Conservation (phyloP, 1,140 invertebrate species). For the Trinorchestia longiramus region DNA sequence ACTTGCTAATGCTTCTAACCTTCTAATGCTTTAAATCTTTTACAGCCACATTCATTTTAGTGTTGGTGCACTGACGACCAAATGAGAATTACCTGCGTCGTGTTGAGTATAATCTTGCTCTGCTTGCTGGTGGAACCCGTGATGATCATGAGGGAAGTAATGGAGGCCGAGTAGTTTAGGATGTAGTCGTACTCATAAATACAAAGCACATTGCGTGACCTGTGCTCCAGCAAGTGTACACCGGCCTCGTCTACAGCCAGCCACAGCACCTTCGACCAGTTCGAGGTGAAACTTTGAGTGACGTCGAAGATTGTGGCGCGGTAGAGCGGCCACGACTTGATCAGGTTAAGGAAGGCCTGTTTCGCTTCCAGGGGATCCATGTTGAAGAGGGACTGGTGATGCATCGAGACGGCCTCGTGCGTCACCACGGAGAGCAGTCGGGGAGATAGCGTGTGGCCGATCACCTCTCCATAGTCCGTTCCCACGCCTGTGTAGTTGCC, state of each 20-base stretch:
- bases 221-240: conserved; percentile 89
- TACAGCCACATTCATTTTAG: not conserved
- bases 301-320: conserved; percentile 95
- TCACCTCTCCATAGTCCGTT: conserved; percentile 74
- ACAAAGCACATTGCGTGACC: conserved; percentile 87
- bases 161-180: conserved; percentile 87
- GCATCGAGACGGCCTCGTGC: conserved; percentile 84
- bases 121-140: conserved; percentile 82
- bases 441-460: conserved; percentile 85
- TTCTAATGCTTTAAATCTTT: not conserved
- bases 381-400: conserved; percentile 88
- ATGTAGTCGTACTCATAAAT: conserved; percentile 90
- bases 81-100: conserved; percentile 78
- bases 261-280: conserved; percentile 89
- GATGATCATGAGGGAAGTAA: conserved; percentile 87
- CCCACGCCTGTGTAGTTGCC: conserved; percentile 78
- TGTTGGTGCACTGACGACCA: not conserved
- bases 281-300: conserved; percentile 95
- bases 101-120: conserved; percentile 90
- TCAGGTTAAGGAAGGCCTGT: conserved; percentile 92
- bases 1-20: not conserved
- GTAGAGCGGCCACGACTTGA: conserved; percentile 92
- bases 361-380: conserved; percentile 88
- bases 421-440: conserved; percentile 81
- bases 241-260: conserved; percentile 92